Percentiles rank a stretch among this genome's conserved stretches.
Evolutionary conservation across 2,888 invertebrate species (phyloP).

Genomic region (Leuctra nigra): DNA sequence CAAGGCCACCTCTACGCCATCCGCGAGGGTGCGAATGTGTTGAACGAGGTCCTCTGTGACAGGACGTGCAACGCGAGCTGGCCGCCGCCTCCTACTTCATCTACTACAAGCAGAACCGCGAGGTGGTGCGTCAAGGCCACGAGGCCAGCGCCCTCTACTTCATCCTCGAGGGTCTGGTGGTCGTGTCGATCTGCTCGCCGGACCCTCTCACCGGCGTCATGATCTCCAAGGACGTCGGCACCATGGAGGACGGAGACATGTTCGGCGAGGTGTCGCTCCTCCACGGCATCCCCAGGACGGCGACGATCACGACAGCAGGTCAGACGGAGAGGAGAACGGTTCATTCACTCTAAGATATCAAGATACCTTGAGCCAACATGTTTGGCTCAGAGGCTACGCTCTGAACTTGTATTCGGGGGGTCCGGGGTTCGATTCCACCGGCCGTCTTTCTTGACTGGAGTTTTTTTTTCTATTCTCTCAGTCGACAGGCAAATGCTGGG

Average conservation of each 20-base stretch:
- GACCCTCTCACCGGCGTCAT: conserved; percentile 32
- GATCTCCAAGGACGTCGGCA: conserved; percentile 43
- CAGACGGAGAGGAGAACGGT: too few relatives aligned
- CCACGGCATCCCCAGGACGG: conserved; percentile 52
- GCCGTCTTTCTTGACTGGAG: too few relatives aligned
- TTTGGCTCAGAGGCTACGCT: too few relatives aligned
- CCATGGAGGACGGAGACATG: conserved; percentile 51
- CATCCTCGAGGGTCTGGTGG: conserved; percentile 53
- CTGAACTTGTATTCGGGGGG: too few relatives aligned
- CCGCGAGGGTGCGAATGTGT: conserved; percentile 50
- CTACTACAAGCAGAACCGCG: conserved; percentile 51
- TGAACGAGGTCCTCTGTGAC: conserved; percentile 32
- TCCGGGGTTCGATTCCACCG: too few relatives aligned
- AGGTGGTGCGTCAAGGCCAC: conserved; percentile 55
- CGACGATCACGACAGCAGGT: conserved; percentile 53
- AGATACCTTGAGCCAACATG: too few relatives aligned
- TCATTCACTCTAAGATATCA: too few relatives aligned
- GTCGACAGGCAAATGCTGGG: too few relatives aligned
- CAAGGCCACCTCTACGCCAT: conserved; percentile 61
- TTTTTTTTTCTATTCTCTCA: too few relatives aligned
- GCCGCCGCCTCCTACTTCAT: conserved; percentile 55
- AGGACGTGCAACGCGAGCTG: conserved; percentile 54
- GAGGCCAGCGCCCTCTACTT: conserved; percentile 56
- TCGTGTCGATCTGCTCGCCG: conserved; percentile 48
- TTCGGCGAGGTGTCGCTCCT: conserved; percentile 61